phyloP scores from a whole-genome alignment of 1,140 invertebrate genomes.

The Oscheius sp. region DNA sequence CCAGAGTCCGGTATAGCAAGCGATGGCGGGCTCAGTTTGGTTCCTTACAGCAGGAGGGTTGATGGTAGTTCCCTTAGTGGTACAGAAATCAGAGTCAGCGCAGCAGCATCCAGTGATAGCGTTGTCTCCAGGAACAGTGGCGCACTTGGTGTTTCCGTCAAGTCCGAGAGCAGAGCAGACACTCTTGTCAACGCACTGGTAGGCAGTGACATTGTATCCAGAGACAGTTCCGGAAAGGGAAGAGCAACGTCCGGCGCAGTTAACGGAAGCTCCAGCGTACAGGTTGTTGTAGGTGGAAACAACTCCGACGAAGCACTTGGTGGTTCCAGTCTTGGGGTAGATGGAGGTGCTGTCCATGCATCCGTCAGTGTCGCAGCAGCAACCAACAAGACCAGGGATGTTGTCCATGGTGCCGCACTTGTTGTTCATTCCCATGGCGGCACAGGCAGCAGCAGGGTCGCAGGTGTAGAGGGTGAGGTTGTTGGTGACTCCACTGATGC shows the following conservation, averaged over 20 bases:
- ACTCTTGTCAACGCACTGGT: conserved; percentile 8
- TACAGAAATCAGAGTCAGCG: conserved; percentile 19
- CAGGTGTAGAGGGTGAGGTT: conserved; percentile 34
- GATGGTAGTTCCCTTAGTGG: conserved; percentile 9
- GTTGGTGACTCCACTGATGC: conserved; percentile 6
- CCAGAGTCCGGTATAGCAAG: conserved; percentile 12
- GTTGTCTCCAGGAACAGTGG: background rate
- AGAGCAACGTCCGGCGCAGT: conserved; percentile 27
- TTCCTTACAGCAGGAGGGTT: background rate
- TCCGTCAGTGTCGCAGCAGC: conserved; percentile 38
- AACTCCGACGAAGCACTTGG: conserved; percentile 35
- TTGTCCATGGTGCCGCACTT: conserved; percentile 17
- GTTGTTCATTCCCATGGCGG: conserved; percentile 19
- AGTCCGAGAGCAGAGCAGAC: conserved; percentile 20
- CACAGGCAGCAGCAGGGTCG: conserved; percentile 34
- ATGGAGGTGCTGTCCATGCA: conserved; percentile 27
- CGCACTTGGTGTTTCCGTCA: background rate
- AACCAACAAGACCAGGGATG: conserved; percentile 18
- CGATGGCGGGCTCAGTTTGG: conserved; percentile 23
- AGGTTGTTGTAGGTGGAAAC: background rate
- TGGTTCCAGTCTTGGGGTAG: conserved; percentile 17
- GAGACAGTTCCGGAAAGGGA: conserved; percentile 6
- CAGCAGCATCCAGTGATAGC: conserved; percentile 27
- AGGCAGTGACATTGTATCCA: conserved; percentile 24
- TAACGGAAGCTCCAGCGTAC: conserved; percentile 23